phyloP scores from a whole-genome alignment of 2,797 vertebrate species.

The Onychomys torridus region DNA sequence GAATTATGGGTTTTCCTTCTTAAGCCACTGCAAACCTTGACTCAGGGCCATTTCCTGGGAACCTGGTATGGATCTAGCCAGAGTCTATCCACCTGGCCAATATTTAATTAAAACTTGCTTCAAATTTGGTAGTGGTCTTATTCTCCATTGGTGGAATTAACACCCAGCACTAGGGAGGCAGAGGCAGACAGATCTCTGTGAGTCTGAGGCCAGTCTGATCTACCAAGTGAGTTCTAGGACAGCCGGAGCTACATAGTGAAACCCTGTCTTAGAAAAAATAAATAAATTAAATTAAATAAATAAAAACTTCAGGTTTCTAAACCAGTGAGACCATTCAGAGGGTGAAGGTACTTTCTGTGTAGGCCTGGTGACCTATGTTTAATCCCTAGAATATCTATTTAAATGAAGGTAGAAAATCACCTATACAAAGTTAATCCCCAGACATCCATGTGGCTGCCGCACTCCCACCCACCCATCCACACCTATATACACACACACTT shows the following conservation, averaged over 20 bases:
- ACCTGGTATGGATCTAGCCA: too few relatives aligned
- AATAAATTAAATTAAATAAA: background rate
- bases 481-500: background rate
- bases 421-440: background rate
- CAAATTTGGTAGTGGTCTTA: too few relatives aligned
- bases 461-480: background rate
- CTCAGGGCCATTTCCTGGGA: too few relatives aligned
- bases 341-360: background rate
- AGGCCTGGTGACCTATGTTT: background rate
- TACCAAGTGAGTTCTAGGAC: background rate
- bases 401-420: too few relatives aligned
- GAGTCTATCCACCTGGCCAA: too few relatives aligned
- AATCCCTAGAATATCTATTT: background rate
- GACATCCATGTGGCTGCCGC: background rate
- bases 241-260: background rate
- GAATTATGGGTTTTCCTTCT: too few relatives aligned
- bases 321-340: too few relatives aligned
- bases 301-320: background rate
- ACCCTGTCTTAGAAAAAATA: background rate
- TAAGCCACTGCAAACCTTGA: too few relatives aligned
- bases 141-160: too few relatives aligned
- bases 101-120: too few relatives aligned
- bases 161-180: background rate
- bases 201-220: background rate
- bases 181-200: background rate